Evolutionary conservation across 2,888 invertebrate genomes (phyloP), one percentile per base, ranked within the genome.

Genomic region (Dione juno): DNA sequence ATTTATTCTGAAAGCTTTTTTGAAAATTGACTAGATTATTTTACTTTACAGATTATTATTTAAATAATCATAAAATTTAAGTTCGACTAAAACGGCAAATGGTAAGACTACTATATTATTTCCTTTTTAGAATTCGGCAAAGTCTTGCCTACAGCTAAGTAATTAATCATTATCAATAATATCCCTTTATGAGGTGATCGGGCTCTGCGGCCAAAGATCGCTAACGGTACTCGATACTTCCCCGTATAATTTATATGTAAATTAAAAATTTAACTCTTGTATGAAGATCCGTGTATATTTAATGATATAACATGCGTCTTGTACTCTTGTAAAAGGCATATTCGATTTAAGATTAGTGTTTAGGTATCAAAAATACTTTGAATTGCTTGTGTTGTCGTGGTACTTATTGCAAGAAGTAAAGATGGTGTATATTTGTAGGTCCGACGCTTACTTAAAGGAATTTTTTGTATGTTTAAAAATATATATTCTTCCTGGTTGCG

Each of bases 221-320:
- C 41, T 67, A 67, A 67, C 67, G 67, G 61, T 67, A 52, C 41
- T 50, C 11, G 52, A 28, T n/a, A 43, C 35, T 54, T 57, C 67
- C 37, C 10, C 67, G 37, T 41, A 67, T 61, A 61, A 67, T 67
- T 61, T 61, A 67, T 67, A 61, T 52, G 59, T 52, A 52, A 67
- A 67, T 67, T 67, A 59, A 58, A 59, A 58, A 35, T 57, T 16
- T 19, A 48, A 45, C n/a, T 57, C 43, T 35, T 13, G n/a, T 58
- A 57, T 43, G 40, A 63, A 28, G 35, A 21, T 66, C 13, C n/a
- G 14, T 37, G n/a, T 66, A 66, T 48, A 16, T 50, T 19, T 9
- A 13, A 59, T 35, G 11, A 67, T 28, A 28, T 50, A 59, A 58
- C 40, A 6, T 13, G 13, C 16, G 13, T 14, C 50, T 48, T 43